A percentile compares a stretch with the other conserved stretches of the same genome.
Evolutionary conservation across 2,888 invertebrate genomes (phyloP).

Genomic region (Melipona beecheii): DNA sequence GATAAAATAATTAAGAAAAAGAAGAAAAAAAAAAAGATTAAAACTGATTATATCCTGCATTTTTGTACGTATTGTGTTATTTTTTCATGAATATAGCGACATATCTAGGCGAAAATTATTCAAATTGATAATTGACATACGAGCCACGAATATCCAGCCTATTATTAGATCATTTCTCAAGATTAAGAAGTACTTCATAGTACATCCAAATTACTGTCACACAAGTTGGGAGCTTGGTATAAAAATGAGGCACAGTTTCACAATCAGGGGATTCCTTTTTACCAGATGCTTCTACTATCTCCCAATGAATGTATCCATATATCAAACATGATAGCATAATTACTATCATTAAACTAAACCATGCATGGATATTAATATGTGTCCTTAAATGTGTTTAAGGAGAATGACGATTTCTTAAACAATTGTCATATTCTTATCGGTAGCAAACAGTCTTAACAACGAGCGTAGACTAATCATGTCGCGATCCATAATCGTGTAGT

Average conservation of each 20-base stretch:
- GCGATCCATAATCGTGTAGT: constrained; percentile 81
- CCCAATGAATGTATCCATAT: constrained; percentile 83
- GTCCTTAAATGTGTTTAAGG: constrained; percentile 80
- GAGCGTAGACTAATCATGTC: constrained; percentile 83
- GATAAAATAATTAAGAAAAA: constrained; percentile 15
- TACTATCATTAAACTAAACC: constrained; percentile 82
- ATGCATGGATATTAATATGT: constrained; percentile 83
- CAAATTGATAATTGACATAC: constrained; percentile 76
- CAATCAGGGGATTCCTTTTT: constrained; percentile 79
- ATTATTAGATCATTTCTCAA: constrained; percentile 71
- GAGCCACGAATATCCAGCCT: constrained; percentile 73
- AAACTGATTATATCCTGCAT: constrained; percentile 42
- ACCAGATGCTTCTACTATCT: constrained; percentile 80
- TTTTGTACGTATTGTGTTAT: constrained; percentile 46
- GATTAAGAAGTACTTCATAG: constrained; percentile 64
- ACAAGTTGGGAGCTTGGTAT: constrained; percentile 80
- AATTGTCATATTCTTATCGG: constrained; percentile 81
- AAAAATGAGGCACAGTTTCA: constrained; percentile 83
- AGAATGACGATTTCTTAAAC: constrained; percentile 78
- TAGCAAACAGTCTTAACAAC: constrained; percentile 83
- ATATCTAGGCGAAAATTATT: constrained; percentile 75
- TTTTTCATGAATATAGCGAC: constrained; percentile 62
- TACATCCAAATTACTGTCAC: constrained; percentile 72
- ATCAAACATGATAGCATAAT: constrained; percentile 78
- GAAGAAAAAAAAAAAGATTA: constrained; percentile 14